A percentile compares a stretch with the other conserved stretches of the same genome.
Conservation (phyloP, 30 jellyfish, hydroid and myxozoan species). For the Nemopilema nomurai region DNA sequence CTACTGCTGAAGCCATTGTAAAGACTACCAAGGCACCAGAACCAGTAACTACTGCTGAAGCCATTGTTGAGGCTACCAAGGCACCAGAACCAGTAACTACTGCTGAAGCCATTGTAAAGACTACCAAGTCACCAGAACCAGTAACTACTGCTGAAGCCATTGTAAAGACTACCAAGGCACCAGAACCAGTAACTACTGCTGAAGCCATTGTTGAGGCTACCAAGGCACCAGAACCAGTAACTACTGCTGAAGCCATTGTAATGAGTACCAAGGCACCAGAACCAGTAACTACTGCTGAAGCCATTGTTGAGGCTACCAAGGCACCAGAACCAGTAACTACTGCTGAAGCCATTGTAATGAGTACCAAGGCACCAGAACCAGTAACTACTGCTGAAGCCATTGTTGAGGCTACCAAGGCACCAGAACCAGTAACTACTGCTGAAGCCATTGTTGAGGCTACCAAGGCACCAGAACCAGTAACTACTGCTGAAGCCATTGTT, state of each 20-base stretch:
- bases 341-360: not conserved
- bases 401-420: not conserved
- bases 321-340: conserved; percentile 6
- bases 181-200: conserved; percentile 15
- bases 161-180: not conserved
- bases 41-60: conserved; percentile 15
- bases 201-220: conserved; percentile 2
- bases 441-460: conserved; percentile 4
- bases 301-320: not conserved
- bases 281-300: not conserved
- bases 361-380: conserved; percentile 2
- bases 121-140: conserved; percentile 3
- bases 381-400: not conserved
- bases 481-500: conserved; percentile 4
- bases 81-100: conserved; percentile 24
- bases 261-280: not conserved
- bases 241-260: not conserved
- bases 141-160: conserved; percentile 14
- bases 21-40: conserved; percentile 17
- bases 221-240: not conserved
- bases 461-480: conserved; percentile 8
- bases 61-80: conserved; percentile 2
- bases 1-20: conserved; percentile 8
- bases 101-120: not conserved
- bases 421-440: not conserved